Conservation (phyloP, 2,888 invertebrate genomes). For the Brachyopa scutellaris region DNA sequence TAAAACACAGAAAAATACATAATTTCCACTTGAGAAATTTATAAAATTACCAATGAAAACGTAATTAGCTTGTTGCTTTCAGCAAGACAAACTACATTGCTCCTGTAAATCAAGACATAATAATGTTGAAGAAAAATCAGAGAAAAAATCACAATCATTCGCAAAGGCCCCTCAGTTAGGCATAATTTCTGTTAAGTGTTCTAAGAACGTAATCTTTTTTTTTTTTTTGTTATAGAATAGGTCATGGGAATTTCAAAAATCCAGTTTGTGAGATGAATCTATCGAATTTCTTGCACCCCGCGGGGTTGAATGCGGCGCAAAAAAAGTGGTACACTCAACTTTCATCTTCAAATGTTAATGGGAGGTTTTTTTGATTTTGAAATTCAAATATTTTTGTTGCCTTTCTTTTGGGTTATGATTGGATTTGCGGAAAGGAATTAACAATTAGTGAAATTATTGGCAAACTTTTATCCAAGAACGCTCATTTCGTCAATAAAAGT, state of each 20-base stretch:
- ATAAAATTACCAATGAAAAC: constrained; percentile 33
- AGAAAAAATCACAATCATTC: too few relatives aligned
- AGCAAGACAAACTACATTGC: constrained; percentile 8
- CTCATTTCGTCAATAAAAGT: constrained; percentile 51
- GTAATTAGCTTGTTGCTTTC: constrained; percentile 38
- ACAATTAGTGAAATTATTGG: constrained; percentile 49
- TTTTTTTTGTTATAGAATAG: constrained; percentile 26
- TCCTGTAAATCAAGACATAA: not conserved
- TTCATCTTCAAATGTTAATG: constrained; percentile 51
- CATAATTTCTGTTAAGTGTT: constrained; percentile 25
- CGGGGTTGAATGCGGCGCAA: constrained; percentile 16
- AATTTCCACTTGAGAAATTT: constrained; percentile 62
- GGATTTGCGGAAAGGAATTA: not conserved
- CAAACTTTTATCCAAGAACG: constrained; percentile 7
- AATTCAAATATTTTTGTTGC: constrained; percentile 21
- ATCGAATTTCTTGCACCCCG: constrained; percentile 16
- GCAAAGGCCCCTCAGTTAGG: not conserved
- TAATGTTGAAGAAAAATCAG: too few relatives aligned
- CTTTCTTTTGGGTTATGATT: constrained; percentile 3
- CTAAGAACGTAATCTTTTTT: not conserved
- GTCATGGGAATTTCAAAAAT: constrained; percentile 44
- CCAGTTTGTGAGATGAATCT: constrained; percentile 6
- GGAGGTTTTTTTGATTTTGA: constrained; percentile 23
- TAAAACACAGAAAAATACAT: constrained; percentile 19
- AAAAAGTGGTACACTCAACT: constrained; percentile 67